phyloP scores from a whole-genome alignment of 2,113 vertebrate genomes.

The Mastomys natalensis region DNA sequence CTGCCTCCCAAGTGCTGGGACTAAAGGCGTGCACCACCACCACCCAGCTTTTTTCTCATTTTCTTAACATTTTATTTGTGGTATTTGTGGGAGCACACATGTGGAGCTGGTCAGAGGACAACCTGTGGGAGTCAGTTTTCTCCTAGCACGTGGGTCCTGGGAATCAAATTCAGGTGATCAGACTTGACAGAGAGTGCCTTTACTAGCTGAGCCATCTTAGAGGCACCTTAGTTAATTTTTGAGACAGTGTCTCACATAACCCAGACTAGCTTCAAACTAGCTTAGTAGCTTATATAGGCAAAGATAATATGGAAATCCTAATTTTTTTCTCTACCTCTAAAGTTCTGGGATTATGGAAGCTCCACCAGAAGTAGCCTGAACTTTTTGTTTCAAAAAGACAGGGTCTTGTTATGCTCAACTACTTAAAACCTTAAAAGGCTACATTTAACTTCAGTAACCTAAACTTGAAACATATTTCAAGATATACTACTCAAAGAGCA shows the following conservation, averaged over 20 bases:
- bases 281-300: background rate
- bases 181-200: background rate
- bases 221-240: background rate
- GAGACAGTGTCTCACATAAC: background rate
- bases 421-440: constrained; percentile 56
- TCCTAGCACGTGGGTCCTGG: background rate
- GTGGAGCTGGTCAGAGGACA: background rate
- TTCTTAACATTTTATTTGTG: background rate
- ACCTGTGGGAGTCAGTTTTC: background rate
- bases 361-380: background rate
- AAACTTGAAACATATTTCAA: constrained; percentile 53
- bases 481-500: background rate
- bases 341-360: background rate
- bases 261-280: background rate
- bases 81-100: background rate
- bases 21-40: too few species aligned
- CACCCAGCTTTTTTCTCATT: too few species aligned
- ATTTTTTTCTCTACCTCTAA: background rate
- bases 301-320: background rate
- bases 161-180: background rate
- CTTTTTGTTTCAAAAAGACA: background rate
- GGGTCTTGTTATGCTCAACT: background rate
- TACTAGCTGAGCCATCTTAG: background rate
- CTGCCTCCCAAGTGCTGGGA: too few species aligned
- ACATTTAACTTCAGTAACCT: constrained; percentile 66